These are phyloP conservation scores for Philopedon plagiatum DNA, from an alignment of 2,888 invertebrate species.

Conservation along the genomic window DNA sequence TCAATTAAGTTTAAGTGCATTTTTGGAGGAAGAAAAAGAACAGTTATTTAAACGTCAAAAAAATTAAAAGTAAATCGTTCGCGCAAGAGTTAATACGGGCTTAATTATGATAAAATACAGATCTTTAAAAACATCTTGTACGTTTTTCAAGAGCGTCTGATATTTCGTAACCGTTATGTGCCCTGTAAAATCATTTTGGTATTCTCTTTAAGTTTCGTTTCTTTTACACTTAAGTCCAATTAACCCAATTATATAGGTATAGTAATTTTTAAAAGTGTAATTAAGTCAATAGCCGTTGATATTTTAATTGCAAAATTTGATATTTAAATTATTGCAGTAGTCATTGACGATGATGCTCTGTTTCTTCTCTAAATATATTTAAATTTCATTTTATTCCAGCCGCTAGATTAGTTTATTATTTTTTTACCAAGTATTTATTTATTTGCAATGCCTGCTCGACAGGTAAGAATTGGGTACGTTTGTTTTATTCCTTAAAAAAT, in stretches of 20 bases:
- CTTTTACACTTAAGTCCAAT: not conserved
- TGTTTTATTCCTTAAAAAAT: too few relatives aligned
- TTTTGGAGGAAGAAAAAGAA: too few relatives aligned
- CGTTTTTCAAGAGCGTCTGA: not conserved
- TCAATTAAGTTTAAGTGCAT: too few relatives aligned
- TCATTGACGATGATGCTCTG: not conserved
- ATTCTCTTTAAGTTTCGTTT: not conserved
- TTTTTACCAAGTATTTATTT: too few relatives aligned
- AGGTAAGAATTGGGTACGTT: too few relatives aligned
- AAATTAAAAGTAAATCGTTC: too few relatives aligned
- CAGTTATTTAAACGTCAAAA: too few relatives aligned
- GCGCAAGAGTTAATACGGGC: not conserved
- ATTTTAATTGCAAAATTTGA: not conserved
- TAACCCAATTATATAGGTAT: slow-evolving; percentile 1
- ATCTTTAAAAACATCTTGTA: not conserved
- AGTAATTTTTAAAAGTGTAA: not conserved
- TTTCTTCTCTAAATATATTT: not conserved
- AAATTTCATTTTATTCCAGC: not conserved
- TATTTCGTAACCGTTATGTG: not conserved
- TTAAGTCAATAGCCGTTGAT: not conserved
- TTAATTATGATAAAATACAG: too few relatives aligned
- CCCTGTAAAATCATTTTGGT: slow-evolving; percentile 8
- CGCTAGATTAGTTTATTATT: too few relatives aligned
- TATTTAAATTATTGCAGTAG: not conserved
- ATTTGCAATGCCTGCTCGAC: too few relatives aligned